phyloP scores from a whole-genome alignment of 2,113 vertebrate species.

The Crypturellus undulatus region DNA sequence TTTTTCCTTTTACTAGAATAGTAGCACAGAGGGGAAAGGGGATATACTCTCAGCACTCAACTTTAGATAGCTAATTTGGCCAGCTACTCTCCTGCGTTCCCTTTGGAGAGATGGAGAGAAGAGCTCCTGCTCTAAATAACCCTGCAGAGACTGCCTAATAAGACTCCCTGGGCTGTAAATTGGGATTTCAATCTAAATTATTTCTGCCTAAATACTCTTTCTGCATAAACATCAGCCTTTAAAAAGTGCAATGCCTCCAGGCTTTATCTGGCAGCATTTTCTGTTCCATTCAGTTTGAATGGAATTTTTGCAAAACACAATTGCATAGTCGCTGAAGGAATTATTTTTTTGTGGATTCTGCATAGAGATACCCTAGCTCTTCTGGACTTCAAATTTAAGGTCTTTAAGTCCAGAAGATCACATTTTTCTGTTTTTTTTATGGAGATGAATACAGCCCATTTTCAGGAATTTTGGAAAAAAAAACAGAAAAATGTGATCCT shows the following conservation, averaged over 20 bases:
- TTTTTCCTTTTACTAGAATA: background rate
- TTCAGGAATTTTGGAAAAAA: background rate
- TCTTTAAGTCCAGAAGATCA: background rate
- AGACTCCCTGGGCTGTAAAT: background rate
- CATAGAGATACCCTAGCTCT: no score
- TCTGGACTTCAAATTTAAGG: background rate
- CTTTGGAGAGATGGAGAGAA: background rate
- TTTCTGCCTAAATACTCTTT: background rate
- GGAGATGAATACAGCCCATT: background rate
- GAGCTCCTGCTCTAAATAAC: background rate
- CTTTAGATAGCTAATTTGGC: background rate
- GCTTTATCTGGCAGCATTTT: background rate
- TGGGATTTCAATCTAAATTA: background rate
- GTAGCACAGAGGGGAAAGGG: background rate
- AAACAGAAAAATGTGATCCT: background rate
- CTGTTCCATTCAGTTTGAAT: background rate
- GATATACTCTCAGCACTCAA: background rate
- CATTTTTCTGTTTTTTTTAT: no score
- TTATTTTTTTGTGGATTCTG: background rate
- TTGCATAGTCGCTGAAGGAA: rapidly evolving
- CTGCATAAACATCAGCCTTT: background rate
- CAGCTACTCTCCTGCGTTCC: background rate
- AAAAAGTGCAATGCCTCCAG: background rate
- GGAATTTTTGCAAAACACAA: rapidly evolving
- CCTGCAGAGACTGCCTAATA: background rate